phyloP scores from a whole-genome alignment of 2,113 vertebrate genomes.

The Ceyx margarethae region DNA sequence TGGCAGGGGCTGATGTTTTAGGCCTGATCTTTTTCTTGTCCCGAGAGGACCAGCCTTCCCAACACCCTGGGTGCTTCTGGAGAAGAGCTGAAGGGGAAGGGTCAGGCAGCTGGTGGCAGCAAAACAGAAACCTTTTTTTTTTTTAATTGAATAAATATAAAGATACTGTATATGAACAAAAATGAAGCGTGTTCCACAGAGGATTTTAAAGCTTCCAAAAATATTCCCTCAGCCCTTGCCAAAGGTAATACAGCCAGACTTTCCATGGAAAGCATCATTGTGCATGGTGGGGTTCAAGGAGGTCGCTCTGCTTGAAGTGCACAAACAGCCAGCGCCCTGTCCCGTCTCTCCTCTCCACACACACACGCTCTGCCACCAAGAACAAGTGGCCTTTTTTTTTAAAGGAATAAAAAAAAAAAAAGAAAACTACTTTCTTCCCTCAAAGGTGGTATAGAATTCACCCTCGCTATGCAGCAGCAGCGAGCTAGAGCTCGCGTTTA shows the following conservation, averaged over 20 bases:
- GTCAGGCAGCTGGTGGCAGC: constrained; percentile 8
- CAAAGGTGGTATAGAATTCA: constrained; percentile 50
- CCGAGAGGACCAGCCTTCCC: neutral
- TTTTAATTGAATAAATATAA: constrained; percentile 50
- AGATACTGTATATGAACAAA: constrained; percentile 56
- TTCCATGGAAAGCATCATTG: constrained; percentile 61
- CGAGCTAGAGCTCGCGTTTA: neutral
- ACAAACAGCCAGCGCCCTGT: constrained; percentile 57
- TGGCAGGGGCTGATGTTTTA: constrained; percentile 24
- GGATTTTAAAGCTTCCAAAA: constrained; percentile 69
- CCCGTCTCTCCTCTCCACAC: neutral
- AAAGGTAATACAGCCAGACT: constrained; percentile 57
- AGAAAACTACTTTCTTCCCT: neutral
- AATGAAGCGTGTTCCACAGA: constrained; percentile 31
- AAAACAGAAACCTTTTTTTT: constrained; percentile 47
- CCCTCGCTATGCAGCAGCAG: neutral
- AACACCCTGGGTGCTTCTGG: neutral
- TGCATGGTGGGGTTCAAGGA: constrained; percentile 35
- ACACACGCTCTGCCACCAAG: neutral
- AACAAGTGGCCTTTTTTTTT: constrained; percentile 20
- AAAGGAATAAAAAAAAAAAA: neutral
- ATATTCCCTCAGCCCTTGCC: constrained; percentile 57
- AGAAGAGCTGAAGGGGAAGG: constrained; percentile 18
- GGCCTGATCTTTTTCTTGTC: constrained; percentile 9
- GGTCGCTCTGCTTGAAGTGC: constrained; percentile 57